Percentiles rank a stretch among this genome's conserved stretches.
Evolutionary conservation across 2,797 vertebrate genomes (phyloP).

Genomic region (Gallinago nigripennis): DNA sequence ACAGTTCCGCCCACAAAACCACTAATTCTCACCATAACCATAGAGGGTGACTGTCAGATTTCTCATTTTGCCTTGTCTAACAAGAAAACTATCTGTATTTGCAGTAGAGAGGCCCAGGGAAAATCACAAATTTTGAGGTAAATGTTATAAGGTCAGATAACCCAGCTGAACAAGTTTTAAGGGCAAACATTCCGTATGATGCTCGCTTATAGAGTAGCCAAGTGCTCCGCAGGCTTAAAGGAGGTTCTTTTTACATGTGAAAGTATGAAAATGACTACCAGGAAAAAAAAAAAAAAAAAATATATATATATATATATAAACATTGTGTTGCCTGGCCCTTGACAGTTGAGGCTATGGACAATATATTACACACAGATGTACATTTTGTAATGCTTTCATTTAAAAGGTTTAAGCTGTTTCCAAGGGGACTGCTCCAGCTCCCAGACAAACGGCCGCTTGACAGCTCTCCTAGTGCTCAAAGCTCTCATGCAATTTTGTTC

Average conservation of each 20-base stretch:
- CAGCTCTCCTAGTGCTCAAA: slow-evolving; percentile 69
- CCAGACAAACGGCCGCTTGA: slow-evolving; percentile 69
- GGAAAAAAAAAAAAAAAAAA: slow-evolving; percentile 3
- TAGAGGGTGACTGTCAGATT: not conserved
- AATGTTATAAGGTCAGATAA: not conserved
- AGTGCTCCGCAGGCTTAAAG: not conserved
- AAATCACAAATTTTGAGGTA: not conserved
- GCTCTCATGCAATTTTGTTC: slow-evolving; percentile 71
- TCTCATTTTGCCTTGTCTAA: not conserved
- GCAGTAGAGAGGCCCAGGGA: not conserved
- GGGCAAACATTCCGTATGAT: not conserved
- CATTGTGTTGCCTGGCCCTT: not conserved
- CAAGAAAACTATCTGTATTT: not conserved
- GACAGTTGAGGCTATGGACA: slow-evolving; percentile 37
- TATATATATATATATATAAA: not conserved
- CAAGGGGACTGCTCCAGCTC: slow-evolving; percentile 60
- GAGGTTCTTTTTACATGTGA: slow-evolving; percentile 17
- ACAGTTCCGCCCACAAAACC: not conserved
- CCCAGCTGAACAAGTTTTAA: not conserved
- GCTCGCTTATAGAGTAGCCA: not conserved
- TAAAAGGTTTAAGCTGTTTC: slow-evolving; percentile 69
- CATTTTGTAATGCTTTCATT: slow-evolving; percentile 68
- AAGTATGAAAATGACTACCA: slow-evolving; percentile 28
- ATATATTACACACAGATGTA: slow-evolving; percentile 65
- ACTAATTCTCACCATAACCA: not conserved